Evolutionary conservation across 2,113 vertebrate genomes (phyloP).

Genomic region (Oryzias curvinotus): DNA sequence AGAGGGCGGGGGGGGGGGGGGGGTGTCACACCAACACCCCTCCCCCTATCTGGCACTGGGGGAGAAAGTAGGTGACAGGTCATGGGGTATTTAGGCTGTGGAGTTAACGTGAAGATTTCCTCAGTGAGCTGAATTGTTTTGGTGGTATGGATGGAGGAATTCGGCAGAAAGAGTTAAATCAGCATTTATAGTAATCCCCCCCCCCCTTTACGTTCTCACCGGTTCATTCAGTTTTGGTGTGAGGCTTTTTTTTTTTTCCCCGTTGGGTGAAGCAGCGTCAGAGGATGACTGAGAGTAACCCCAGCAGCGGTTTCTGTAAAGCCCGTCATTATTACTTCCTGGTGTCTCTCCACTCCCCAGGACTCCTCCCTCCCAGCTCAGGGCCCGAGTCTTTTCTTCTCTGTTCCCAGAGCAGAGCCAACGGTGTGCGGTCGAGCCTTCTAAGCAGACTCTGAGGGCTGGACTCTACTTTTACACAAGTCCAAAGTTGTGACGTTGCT

Average conservation of each 20-base stretch:
- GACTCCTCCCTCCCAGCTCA: background rate
- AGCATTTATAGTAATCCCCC: background rate
- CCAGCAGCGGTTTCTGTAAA: conserved; percentile 44
- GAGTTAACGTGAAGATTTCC: conserved; percentile 37
- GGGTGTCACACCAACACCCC: conserved; percentile 46
- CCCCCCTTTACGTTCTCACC: background rate
- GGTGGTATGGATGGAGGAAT: conserved; percentile 20
- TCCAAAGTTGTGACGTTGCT: background rate
- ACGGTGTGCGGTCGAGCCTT: conserved; percentile 28
- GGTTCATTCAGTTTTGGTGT: conserved; percentile 29
- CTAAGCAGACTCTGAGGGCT: conserved; percentile 14
- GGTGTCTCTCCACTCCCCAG: conserved; percentile 22
- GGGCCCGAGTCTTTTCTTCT: conserved; percentile 42
- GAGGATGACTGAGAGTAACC: conserved; percentile 67
- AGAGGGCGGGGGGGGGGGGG: conserved; percentile 26
- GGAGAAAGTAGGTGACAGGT: conserved; percentile 79
- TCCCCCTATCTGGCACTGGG: conserved; percentile 42
- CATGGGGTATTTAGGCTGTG: conserved; percentile 35
- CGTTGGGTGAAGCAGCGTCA: background rate
- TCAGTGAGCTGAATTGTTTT: conserved; percentile 34
- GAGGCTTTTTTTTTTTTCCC: background rate
- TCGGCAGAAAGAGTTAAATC: background rate
- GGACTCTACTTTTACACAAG: conserved; percentile 14
- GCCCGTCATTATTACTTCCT: conserved; percentile 61
- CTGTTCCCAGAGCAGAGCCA: conserved; percentile 29